Conservation (phyloP, 2,797 vertebrate species). For the Lates japonicus region DNA sequence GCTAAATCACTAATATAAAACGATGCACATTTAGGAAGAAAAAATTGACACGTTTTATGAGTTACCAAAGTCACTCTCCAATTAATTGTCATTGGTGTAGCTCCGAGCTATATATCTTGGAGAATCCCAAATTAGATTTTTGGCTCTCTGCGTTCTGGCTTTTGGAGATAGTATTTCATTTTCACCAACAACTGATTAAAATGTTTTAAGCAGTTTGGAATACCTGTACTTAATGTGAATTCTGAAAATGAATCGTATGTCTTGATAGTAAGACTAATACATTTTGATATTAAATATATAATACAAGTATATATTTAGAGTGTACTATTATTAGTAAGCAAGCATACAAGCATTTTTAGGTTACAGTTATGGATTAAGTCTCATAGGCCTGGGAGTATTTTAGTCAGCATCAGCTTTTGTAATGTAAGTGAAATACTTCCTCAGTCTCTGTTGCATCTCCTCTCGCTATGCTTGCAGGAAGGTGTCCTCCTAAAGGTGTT, state of each 20-base stretch:
- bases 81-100: conserved; percentile 65
- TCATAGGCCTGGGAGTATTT: conserved; percentile 3
- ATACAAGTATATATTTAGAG: neutral
- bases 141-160: conserved; percentile 58
- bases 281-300: neutral
- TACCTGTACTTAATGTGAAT: conserved; percentile 46
- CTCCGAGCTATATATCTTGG: conserved; percentile 65
- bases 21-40: conserved; percentile 53
- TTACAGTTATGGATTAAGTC: neutral
- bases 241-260: neutral
- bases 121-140: conserved; percentile 70
- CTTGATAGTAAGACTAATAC: neutral
- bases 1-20: conserved; percentile 65
- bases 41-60: conserved; percentile 65
- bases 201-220: conserved; percentile 31
- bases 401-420: neutral
- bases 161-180: conserved; percentile 61
- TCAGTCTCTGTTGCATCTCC: neutral
- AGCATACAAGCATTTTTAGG: neutral
- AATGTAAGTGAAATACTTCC: conserved; percentile 6
- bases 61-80: conserved; percentile 68
- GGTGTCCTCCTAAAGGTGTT: conserved; percentile 37
- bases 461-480: neutral
- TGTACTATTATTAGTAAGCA: neutral
- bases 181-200: conserved; percentile 64